Conservation (phyloP, 2,113 vertebrate genomes). For the Podarcis muralis region DNA sequence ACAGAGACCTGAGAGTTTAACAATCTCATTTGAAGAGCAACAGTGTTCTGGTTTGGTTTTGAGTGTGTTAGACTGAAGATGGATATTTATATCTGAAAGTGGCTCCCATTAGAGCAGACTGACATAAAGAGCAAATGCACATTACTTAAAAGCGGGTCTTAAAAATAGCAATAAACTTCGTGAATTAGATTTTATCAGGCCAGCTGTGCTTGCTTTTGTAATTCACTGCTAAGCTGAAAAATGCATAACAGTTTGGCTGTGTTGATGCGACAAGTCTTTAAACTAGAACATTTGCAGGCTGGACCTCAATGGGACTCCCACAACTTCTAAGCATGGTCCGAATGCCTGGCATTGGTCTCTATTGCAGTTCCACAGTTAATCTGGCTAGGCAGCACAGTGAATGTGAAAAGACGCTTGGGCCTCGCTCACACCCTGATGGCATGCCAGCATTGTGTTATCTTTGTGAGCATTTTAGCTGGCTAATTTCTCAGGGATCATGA, state of each 20-base stretch:
- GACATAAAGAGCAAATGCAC: background rate
- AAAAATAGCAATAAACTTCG: background rate
- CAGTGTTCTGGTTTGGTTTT: background rate
- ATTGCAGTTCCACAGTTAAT: background rate
- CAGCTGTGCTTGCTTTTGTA: background rate
- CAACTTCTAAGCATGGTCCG: background rate
- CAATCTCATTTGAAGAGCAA: background rate
- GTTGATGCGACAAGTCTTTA: background rate
- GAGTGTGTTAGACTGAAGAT: background rate
- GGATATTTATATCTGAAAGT: accelerated
- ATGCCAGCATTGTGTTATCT: too few species aligned
- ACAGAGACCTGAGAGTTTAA: background rate
- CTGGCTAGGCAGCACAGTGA: background rate
- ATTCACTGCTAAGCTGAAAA: background rate
- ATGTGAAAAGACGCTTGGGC: background rate
- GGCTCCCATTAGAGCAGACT: background rate
- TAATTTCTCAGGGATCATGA: too few species aligned
- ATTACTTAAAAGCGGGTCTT: background rate
- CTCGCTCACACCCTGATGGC: background rate
- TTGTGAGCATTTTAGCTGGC: too few species aligned
- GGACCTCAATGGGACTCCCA: background rate
- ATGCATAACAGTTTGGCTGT: background rate
- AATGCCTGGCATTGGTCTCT: background rate
- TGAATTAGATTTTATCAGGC: background rate
- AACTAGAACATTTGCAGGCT: background rate